Evolutionary conservation across 1,140 invertebrate species (phyloP), one percentile per base, ranked within the genome.

Genomic region (Himalopsyche phryganea): DNA sequence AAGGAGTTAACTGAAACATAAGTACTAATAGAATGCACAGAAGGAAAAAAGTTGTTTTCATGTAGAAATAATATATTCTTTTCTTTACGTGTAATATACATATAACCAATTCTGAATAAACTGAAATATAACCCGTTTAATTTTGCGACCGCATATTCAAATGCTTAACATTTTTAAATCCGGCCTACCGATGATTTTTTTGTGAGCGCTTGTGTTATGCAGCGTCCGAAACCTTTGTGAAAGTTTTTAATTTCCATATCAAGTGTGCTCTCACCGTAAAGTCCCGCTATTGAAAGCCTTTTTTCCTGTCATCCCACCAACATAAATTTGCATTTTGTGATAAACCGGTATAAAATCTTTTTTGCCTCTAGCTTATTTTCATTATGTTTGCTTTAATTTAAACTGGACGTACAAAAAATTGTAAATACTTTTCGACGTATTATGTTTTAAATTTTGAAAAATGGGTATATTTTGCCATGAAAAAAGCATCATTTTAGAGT

Each of bases 161-260:
- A 45, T 45, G 18, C 14, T 45, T 45, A 17, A 5, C 6, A 4
- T 17, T 45, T 45, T 45, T 11, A 19, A 45, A 45, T 45, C 18
- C 13, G 2, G 18, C 42, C 42, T 10, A 10, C n/a, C 6, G 18
- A 19, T 45, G 18, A 45, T 45, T 45, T 19, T 28, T 45, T 17
- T 5, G 18, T 45, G 17, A 42, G 23, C 18, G 15, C 32, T 17
- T 17, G n/a, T 55, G 19, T 55, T 48, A 46, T 46, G 52, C 11
- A 48, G 44, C 32, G 28, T 14, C 44, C 18, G 41, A 59, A 55
- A 51, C 50, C 61, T 55, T 59, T 58, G 48, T 58, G 33, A 35
- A 63, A 58, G 61, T 63, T 63, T 63, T 63, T 63, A 63, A 63
- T 63, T 63, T 63, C 61, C 61, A 63, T 63, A 63, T 59, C 61